phyloP scores from a whole-genome alignment of 2,888 invertebrate genomes.

The Villa cingulata region DNA sequence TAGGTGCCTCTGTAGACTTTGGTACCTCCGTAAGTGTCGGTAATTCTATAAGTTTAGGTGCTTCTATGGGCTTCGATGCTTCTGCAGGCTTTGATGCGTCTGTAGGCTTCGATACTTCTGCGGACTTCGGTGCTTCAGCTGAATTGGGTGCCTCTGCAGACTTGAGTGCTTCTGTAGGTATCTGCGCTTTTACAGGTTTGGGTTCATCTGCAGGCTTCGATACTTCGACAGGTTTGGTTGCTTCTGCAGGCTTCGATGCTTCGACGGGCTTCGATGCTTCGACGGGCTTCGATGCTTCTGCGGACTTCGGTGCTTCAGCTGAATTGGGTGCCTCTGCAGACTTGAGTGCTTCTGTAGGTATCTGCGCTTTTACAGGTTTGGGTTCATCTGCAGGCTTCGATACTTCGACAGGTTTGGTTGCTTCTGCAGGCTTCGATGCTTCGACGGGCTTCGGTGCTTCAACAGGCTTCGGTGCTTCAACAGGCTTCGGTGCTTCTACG shows the following conservation, averaged over 20 bases:
- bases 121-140: constrained; percentile 44
- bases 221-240: constrained; percentile 37
- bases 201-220: constrained; percentile 49
- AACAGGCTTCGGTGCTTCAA: constrained; percentile 85
- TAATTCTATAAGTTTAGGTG: constrained; percentile 55
- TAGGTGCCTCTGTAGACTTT: constrained; percentile 44
- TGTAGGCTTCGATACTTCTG: constrained; percentile 88
- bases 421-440: constrained; percentile 45
- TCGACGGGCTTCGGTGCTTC: constrained; percentile 53
- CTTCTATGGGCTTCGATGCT: constrained; percentile 51
- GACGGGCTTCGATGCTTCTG: constrained; percentile 59
- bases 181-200: constrained; percentile 36
- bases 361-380: constrained; percentile 47
- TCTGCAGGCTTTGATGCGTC: constrained; percentile 71
- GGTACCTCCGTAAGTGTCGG: constrained; percentile 45
- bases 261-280: constrained; percentile 4
- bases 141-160: constrained; percentile 3
- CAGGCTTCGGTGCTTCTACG: constrained; percentile 46
- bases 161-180: not conserved
- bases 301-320: constrained; percentile 23
- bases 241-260: constrained; percentile 39
- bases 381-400: constrained; percentile 62
- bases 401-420: constrained; percentile 37
- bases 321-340: constrained; percentile 43
- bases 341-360: constrained; percentile 36